Evolutionary conservation across 2,113 vertebrate genomes (phyloP).

Genomic region (Chroicocephalus ridibundus): DNA sequence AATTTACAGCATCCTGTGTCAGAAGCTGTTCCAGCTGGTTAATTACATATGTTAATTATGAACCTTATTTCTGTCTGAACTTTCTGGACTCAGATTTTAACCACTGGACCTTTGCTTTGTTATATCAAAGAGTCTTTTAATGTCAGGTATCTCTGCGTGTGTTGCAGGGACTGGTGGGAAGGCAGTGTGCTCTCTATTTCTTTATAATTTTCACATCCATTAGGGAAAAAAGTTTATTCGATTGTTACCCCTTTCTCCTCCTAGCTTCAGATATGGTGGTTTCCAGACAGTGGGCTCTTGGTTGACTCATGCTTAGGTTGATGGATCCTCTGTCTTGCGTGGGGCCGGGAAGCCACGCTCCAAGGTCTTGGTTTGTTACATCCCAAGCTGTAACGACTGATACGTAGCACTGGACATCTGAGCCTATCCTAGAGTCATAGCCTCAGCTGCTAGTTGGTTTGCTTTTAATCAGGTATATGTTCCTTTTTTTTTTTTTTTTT

Average conservation of each 20-base stretch:
- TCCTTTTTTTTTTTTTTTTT: background rate
- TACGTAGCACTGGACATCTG: background rate
- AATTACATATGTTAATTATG: background rate
- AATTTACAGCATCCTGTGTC: background rate
- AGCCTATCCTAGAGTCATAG: background rate
- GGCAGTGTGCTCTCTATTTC: background rate
- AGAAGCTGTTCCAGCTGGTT: background rate
- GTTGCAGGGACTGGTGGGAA: background rate
- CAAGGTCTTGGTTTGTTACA: background rate
- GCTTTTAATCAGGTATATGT: background rate
- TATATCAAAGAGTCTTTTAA: background rate
- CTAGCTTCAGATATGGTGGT: background rate
- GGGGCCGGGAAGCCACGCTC: fast-evolving
- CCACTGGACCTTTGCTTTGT: background rate
- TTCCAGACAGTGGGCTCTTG: background rate
- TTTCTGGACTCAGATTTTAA: background rate
- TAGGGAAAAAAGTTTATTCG: background rate
- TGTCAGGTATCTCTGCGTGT: background rate
- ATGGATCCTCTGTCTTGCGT: background rate
- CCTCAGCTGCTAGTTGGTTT: background rate
- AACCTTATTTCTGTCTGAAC: background rate
- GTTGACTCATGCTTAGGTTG: background rate
- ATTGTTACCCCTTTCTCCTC: background rate
- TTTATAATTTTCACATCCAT: fast-evolving
- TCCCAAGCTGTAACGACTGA: background rate